Conservation (phyloP, 2,113 vertebrate genomes). For the Ardeotis arabs region DNA sequence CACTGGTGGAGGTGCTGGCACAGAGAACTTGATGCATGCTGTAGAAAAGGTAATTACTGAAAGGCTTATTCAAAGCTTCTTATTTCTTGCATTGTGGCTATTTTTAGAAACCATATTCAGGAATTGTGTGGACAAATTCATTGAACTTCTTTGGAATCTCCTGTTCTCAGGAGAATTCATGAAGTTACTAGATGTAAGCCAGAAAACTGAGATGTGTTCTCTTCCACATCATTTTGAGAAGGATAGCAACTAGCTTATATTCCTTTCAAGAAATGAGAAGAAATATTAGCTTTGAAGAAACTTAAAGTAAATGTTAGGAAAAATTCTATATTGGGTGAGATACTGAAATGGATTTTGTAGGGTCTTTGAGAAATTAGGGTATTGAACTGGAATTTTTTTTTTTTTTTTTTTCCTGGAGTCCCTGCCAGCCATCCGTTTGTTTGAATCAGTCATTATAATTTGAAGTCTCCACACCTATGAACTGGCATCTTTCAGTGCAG, state of each 20-base stretch:
- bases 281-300: not conserved
- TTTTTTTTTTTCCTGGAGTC: not conserved
- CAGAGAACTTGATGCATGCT: not conserved
- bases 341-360: not conserved
- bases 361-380: not conserved
- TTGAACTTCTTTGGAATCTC: not conserved
- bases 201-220: not conserved
- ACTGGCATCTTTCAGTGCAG: not conserved
- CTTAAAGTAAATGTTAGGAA: not conserved
- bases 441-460: not conserved
- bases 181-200: not conserved
- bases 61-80: not conserved
- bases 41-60: not conserved
- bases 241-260: not conserved
- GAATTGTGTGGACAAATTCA: not conserved
- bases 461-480: not conserved
- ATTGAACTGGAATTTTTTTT: not conserved
- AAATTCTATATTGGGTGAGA: not conserved
- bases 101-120: not conserved
- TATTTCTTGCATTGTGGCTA: not conserved
- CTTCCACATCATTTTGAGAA: not conserved
- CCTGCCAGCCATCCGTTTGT: not conserved
- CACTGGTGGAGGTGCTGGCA: not conserved
- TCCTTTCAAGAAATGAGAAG: not conserved
- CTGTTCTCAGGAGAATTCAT: not conserved